Evolutionary conservation across 2,888 invertebrate species (phyloP).

Genomic region (Tinea trinotella): DNA sequence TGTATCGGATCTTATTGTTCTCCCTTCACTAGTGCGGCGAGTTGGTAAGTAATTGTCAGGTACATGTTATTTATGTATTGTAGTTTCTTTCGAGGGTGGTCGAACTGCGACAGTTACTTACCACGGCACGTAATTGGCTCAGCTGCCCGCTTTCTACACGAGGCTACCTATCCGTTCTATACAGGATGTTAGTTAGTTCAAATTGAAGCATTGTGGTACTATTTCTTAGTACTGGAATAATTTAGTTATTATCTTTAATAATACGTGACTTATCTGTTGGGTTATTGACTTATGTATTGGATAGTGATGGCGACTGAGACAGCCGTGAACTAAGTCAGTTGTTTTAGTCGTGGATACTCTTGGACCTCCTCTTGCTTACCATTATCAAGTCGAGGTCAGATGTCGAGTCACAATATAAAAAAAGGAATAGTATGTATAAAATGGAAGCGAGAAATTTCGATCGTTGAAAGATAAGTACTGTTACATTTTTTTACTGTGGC

Average conservation of each 20-base stretch:
- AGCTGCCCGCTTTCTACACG: conserved; percentile 40
- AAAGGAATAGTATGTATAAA: no score
- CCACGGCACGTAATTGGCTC: conserved; percentile 45
- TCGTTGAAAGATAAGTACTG: no score
- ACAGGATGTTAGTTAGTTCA: conserved; percentile 29
- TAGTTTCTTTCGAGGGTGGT: conserved; percentile 16
- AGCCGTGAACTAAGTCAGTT: no score
- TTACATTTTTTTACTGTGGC: no score
- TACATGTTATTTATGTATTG: conserved; percentile 12
- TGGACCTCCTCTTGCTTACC: no score
- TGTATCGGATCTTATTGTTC: not conserved
- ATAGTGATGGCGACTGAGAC: no score
- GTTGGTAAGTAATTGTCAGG: conserved; percentile 15
- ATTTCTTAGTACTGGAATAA: not conserved
- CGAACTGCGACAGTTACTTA: conserved; percentile 27
- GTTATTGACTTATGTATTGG: no score
- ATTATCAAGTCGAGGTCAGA: no score
- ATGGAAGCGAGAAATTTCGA: no score
- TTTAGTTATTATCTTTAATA: not conserved
- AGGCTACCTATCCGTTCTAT: conserved; percentile 23
- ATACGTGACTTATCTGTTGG: not conserved
- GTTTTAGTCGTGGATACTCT: no score
- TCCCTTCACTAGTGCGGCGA: conserved; percentile 5
- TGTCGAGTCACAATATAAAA: no score
- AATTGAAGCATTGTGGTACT: not conserved